Conservation (phyloP, 2,797 vertebrate genomes). For the Halcyon chelicuti region DNA sequence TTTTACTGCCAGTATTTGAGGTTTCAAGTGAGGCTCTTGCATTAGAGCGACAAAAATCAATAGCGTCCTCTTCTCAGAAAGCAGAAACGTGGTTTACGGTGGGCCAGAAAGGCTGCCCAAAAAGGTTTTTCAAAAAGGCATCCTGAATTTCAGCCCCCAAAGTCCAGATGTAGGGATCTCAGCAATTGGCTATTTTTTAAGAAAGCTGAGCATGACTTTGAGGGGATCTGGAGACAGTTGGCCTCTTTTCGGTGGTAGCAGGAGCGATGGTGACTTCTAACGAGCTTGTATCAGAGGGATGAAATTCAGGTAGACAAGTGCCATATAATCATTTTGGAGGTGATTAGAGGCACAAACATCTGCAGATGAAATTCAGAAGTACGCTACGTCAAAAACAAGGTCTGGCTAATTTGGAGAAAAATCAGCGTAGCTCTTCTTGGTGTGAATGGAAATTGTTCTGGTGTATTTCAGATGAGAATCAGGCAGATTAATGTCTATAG, state of each 20-base stretch:
- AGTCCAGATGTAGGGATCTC: neutral
- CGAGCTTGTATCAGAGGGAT: neutral
- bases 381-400: neutral
- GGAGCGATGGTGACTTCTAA: fast-evolving
- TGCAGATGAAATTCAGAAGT: neutral
- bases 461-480: neutral
- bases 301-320: neutral
- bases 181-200: neutral
- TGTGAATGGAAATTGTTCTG: neutral
- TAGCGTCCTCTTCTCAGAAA: neutral
- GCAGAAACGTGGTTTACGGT: neutral
- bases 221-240: neutral
- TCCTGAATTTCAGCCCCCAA: neutral
- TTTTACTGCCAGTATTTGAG: neutral
- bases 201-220: neutral
- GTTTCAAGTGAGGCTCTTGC: neutral
- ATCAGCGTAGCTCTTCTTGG: neutral
- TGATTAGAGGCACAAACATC: neutral
- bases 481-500: neutral
- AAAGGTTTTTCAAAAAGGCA: neutral
- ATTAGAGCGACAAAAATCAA: neutral
- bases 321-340: neutral
- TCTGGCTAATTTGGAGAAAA: neutral
- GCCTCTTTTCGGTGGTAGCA: neutral
- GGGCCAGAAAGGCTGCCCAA: neutral